Evolutionary conservation across 2,888 invertebrate species (phyloP).

Genomic region (Pristionchus arcanus): DNA sequence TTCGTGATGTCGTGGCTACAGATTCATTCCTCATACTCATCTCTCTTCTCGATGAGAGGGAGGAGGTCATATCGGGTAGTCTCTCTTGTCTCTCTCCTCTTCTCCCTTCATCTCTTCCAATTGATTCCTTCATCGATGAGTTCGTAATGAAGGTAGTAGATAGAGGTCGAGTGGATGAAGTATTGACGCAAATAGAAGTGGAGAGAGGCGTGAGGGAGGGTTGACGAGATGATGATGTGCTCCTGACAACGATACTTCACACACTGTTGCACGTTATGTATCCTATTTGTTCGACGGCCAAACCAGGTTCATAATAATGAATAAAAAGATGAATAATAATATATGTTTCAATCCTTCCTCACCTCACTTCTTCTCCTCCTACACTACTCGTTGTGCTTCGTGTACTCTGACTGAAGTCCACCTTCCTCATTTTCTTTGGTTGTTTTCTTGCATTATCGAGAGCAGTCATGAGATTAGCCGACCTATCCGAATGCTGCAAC

Average conservation of each 20-base stretch:
- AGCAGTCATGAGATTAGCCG: neutral
- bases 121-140: neutral
- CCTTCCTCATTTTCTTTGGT: neutral
- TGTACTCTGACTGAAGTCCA: neutral
- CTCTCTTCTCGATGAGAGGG: neutral
- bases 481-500: neutral
- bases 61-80: neutral
- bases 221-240: neutral
- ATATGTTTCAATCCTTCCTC: neutral
- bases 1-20: no score
- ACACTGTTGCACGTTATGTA: neutral
- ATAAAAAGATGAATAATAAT: no score
- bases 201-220: neutral
- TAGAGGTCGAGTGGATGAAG: neutral
- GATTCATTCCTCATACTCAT: neutral
- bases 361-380: neutral
- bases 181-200: no score
- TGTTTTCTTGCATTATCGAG: neutral
- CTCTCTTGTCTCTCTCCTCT: neutral
- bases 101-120: neutral
- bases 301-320: no score
- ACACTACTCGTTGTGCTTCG: neutral
- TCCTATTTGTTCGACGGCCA: neutral
- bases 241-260: neutral
- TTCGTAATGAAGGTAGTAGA: slow-evolving; percentile 3